A percentile compares a stretch with the other conserved stretches of the same genome.
These are phyloP conservation scores for Schizaphis graminum DNA, from an alignment of 2,888 invertebrate species.

Conservation along the genomic window DNA sequence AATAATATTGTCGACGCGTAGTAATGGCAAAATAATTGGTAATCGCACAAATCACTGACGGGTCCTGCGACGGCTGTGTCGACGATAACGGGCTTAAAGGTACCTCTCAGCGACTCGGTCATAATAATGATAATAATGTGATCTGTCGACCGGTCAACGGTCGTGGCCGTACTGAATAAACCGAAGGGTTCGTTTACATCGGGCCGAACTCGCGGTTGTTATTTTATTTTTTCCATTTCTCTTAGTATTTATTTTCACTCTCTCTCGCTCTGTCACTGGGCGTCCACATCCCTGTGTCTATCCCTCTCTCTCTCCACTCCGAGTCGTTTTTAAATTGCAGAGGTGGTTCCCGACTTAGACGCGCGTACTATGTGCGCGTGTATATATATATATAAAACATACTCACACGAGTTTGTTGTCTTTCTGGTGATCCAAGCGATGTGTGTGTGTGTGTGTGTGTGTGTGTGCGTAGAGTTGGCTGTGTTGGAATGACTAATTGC, in stretches of 20 bases:
- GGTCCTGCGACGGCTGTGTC: not conserved
- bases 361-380: not conserved
- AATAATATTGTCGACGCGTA: not conserved
- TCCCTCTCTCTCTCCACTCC: not conserved
- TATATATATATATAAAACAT: not conserved
- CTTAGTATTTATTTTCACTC: not conserved
- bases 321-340: conserved; percentile 49
- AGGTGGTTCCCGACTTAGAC: conserved; percentile 61
- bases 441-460: too few relatives aligned
- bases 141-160: conserved; percentile 17
- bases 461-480: not conserved
- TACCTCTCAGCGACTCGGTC: conserved; percentile 9
- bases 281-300: not conserved
- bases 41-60: conserved; percentile 5
- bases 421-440: not conserved
- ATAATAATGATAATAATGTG: not conserved
- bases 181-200: conserved; percentile 41
- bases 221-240: conserved; percentile 14
- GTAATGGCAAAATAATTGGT: not conserved
- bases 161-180: conserved; percentile 37
- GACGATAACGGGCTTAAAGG: not conserved
- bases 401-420: not conserved
- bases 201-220: conserved; percentile 10
- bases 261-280: not conserved
- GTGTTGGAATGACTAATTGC: conserved; percentile 51